Conservation (phyloP, 2,797 vertebrate genomes). For the Anguilla pacifica region DNA sequence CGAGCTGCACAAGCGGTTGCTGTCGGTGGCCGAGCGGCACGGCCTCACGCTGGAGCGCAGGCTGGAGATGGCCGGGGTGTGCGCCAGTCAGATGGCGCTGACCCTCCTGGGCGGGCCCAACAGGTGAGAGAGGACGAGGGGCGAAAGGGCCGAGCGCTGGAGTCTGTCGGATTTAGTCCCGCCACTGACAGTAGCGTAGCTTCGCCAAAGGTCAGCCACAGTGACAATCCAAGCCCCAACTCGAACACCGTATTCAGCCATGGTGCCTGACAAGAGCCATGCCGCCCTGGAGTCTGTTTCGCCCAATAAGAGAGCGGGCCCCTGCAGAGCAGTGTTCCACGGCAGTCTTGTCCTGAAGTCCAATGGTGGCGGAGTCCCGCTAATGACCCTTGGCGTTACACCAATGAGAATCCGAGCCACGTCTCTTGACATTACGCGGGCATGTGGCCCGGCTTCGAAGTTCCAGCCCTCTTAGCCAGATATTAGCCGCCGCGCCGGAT, state of each 20-base stretch:
- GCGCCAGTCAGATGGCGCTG: conserved; percentile 96
- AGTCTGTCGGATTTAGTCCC: neutral
- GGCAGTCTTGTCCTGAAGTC: no score
- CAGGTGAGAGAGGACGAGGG: conserved; percentile 72
- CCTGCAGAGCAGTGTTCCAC: no score
- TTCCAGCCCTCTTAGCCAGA: neutral
- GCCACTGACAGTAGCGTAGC: neutral
- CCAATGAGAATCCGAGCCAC: neutral
- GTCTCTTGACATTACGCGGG: neutral
- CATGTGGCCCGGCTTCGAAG: neutral
- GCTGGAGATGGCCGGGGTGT: conserved; percentile 95
- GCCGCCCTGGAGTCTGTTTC: no score
- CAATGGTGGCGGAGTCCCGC: no score
- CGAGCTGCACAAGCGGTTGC: conserved; percentile 89
- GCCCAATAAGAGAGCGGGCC: no score
- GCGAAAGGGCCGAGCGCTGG: no score
- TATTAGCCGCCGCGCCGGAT: neutral
- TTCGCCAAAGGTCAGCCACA: no score
- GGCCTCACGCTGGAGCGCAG: conserved; percentile 91
- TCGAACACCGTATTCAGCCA: no score
- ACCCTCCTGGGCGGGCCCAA: conserved; percentile 95
- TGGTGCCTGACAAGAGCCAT: no score
- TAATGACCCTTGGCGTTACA: neutral
- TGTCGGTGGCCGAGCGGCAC: conserved; percentile 86
- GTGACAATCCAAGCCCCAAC: no score